Conservation (phyloP, 2,113 vertebrate genomes). For the Pollachius pollachius region DNA sequence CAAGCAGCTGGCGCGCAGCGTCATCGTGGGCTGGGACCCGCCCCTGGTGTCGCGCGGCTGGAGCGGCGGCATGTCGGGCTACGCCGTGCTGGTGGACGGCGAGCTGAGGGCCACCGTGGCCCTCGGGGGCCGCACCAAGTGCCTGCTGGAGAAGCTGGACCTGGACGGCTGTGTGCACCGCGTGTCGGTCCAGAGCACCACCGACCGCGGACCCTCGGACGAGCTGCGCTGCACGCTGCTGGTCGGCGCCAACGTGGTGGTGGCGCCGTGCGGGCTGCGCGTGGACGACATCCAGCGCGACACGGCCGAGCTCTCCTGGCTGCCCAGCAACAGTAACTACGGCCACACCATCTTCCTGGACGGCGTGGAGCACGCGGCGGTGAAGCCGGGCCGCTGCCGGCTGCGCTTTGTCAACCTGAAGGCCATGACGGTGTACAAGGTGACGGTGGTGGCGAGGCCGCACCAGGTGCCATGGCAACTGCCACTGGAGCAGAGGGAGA, state of each 20-base stretch:
- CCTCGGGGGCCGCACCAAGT: constrained; percentile 83
- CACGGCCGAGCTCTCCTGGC: constrained; percentile 91
- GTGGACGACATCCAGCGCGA: constrained; percentile 88
- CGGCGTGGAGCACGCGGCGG: constrained; percentile 83
- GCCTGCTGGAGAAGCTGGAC: constrained; percentile 92
- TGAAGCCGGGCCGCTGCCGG: constrained; percentile 83
- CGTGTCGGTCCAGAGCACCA: constrained; percentile 86
- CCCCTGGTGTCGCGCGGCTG: constrained; percentile 85
- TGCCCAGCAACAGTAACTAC: constrained; percentile 96
- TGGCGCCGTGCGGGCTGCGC: constrained; percentile 85
- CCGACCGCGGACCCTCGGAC: constrained; percentile 84
- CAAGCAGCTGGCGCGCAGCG: constrained; percentile 95
- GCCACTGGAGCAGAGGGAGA: constrained; percentile 92
- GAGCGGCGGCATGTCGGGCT: constrained; percentile 88
- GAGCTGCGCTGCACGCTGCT: constrained; percentile 89
- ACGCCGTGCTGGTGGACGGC: constrained; percentile 89
- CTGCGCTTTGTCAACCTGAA: constrained; percentile 87
- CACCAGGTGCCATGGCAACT: constrained; percentile 98
- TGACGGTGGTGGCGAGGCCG: constrained; percentile 87
- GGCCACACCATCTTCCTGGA: constrained; percentile 90
- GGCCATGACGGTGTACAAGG: constrained; percentile 87
- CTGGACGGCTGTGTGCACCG: constrained; percentile 84
- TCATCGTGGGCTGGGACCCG: constrained; percentile 96
- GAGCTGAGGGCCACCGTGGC: constrained; percentile 81
- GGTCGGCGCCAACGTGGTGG: constrained; percentile 89